These are phyloP conservation scores for Gnatocerus cornutus DNA, from an alignment of 2,888 invertebrate genomes.

Conservation along the genomic window DNA sequence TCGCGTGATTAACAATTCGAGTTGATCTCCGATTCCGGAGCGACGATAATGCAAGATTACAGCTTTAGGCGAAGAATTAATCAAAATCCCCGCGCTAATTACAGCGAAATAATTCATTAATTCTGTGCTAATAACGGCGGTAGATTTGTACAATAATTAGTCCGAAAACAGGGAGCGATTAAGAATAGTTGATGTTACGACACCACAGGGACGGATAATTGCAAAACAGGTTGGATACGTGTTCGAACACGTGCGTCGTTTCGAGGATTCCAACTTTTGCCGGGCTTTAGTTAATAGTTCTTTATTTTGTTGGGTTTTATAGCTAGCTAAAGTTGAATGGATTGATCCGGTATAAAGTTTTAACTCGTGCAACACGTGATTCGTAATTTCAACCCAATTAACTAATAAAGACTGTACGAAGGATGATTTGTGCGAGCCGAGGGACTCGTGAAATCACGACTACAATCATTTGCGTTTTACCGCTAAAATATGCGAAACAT, in stretches of 20 bases:
- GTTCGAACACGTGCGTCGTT: constrained; percentile 61
- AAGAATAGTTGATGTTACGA: constrained; percentile 56
- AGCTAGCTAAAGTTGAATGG: constrained; percentile 58
- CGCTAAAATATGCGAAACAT: constrained; percentile 49
- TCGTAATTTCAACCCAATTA: constrained; percentile 35
- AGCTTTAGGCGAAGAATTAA: constrained; percentile 56
- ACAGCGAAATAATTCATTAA: constrained; percentile 59
- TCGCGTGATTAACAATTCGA: constrained; percentile 42
- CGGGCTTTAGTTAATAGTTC: constrained; percentile 66
- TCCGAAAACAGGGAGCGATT: constrained; percentile 61
- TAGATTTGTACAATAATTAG: constrained; percentile 61
- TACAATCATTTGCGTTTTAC: constrained; percentile 38
- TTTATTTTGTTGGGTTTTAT: constrained; percentile 66
- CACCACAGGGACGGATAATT: constrained; percentile 51
- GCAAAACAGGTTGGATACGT: constrained; percentile 61
- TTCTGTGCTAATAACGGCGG: constrained; percentile 58
- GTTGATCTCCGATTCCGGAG: constrained; percentile 44
- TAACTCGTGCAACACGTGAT: constrained; percentile 49
- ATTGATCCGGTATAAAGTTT: constrained; percentile 65
- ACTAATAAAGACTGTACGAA: constrained; percentile 27
- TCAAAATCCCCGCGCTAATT: constrained; percentile 58
- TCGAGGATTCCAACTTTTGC: constrained; percentile 63
- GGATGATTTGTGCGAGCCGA: constrained; percentile 27
- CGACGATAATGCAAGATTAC: constrained; percentile 47
- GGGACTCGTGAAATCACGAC: constrained; percentile 32